Evolutionary conservation across 2,888 invertebrate species (phyloP).

Genomic region (Andricus quercusramuli): DNA sequence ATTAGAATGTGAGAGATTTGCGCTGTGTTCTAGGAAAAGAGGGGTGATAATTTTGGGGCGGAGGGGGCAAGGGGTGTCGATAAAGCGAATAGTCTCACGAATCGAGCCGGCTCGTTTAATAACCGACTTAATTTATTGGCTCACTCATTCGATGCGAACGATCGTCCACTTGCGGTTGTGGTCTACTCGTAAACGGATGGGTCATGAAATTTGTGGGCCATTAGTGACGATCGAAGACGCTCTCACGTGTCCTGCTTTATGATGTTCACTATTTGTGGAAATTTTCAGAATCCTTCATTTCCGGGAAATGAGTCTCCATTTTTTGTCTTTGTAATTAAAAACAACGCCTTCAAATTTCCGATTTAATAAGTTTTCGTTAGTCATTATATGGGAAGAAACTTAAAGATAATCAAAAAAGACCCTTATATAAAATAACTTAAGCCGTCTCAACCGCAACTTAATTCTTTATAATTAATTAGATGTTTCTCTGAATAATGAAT

Average conservation of each 20-base stretch:
- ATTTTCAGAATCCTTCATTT: not conserved
- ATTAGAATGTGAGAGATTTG: slow-evolving; percentile 49
- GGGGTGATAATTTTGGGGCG: slow-evolving; percentile 7
- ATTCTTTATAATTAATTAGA: too few species aligned
- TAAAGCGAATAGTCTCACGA: slow-evolving; percentile 65
- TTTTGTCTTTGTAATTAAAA: too few species aligned
- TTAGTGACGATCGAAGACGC: slow-evolving; percentile 31
- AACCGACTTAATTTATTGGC: slow-evolving; percentile 68
- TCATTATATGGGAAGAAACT: too few species aligned
- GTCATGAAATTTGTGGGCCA: slow-evolving; percentile 27
- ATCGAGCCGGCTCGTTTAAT: slow-evolving; percentile 60
- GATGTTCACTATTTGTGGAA: slow-evolving; percentile 37
- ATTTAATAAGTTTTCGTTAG: too few species aligned
- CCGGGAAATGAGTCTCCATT: too few species aligned
- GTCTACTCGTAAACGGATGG: slow-evolving; percentile 1
- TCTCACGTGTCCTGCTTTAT: slow-evolving; percentile 45
- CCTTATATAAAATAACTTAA: too few species aligned
- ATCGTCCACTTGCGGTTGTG: slow-evolving; percentile 18
- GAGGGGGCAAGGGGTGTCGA: slow-evolving; percentile 55
- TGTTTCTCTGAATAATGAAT: too few species aligned
- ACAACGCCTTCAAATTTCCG: too few species aligned
- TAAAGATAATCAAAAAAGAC: too few species aligned
- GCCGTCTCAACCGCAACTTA: too few species aligned
- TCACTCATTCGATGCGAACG: slow-evolving; percentile 20
- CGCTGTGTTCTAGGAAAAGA: slow-evolving; percentile 38